Percentiles rank a stretch among this genome's conserved stretches.
Evolutionary conservation across 2,888 invertebrate genomes (phyloP).

Genomic region (Criorhina ranunculi): DNA sequence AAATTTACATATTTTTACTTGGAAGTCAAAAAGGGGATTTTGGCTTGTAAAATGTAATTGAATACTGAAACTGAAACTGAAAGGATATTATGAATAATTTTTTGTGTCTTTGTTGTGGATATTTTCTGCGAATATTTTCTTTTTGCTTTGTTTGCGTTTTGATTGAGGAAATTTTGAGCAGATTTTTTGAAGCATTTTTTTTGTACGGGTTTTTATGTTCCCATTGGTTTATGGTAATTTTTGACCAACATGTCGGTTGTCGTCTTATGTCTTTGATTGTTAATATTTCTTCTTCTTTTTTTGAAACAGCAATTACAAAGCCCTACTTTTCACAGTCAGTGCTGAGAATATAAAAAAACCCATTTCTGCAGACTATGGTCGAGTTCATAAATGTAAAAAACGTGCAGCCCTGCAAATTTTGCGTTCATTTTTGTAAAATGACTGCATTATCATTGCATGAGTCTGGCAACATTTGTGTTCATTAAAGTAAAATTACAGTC

Average conservation of each 20-base stretch:
- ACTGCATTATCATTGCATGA: too few species aligned
- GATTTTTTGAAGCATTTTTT: background rate
- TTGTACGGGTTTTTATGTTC: background rate
- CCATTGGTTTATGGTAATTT: constrained; percentile 13
- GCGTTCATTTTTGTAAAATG: too few species aligned
- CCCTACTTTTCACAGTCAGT: too few species aligned
- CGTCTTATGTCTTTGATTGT: too few species aligned
- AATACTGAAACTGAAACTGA: constrained; percentile 13
- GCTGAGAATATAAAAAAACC: too few species aligned
- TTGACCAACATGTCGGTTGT: background rate
- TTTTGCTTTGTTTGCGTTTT: constrained; percentile 30
- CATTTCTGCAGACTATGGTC: too few species aligned
- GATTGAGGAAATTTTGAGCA: background rate
- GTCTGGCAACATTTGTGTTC: too few species aligned
- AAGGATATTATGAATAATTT: constrained; percentile 19
- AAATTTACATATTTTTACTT: constrained; percentile 54
- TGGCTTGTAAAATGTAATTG: constrained; percentile 53
- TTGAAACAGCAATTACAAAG: too few species aligned
- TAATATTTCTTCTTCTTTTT: too few species aligned
- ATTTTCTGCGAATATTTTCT: constrained; percentile 47
- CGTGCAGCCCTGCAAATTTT: too few species aligned
- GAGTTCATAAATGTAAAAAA: too few species aligned
- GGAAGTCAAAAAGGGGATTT: constrained; percentile 61
- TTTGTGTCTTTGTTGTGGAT: constrained; percentile 28
- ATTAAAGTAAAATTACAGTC: too few species aligned